Base-by-base conservation (phyloP, 1,140 invertebrate genomes). In the Portunus trituberculatus region DNA sequence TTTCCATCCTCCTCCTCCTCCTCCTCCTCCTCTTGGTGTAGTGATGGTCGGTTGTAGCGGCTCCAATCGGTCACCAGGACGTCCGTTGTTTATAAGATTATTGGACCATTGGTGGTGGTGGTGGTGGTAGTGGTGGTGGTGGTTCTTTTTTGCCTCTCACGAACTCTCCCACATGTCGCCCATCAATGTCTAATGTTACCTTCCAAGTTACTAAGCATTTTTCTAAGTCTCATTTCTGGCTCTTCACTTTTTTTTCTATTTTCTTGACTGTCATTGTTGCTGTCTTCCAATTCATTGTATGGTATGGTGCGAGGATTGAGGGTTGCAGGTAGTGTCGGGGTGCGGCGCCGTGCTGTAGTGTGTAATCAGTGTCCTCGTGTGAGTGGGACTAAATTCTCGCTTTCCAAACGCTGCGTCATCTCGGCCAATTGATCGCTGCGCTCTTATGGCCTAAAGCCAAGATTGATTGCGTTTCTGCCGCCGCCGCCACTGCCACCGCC, bases 391-490 rank as follows among this genome's bases (percentile, higher is more conserved):
- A 76, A 76, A 76, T 76, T n/a, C 67, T 76, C 67, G 67, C 67
- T 76, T 76, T 76, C 67, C 25, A 76, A 76, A 76, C 67, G 67
- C 67, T 76, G 67, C 67, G 67, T 76, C 67, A 76, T 76, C 67
- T 76, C 67, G 20, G n/a, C 67, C 67, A 76, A 76, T 76, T 76
- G 67, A 76, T 76, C 67, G 67, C 67, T 20, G 67, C 67, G 67
- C 67, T 76, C 67, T 76, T 76, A 76, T 76, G 67, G 67, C 67
- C 67, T 76, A 76, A 76, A 76, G 67, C 67, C 10, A n/a, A 76
- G 67, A 76, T 76, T 76, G 67, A n/a, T 76, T 76, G 67, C n/a
- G 67, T 76, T n/a, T 76, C 67, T n/a, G 67, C 67, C 67, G 67
- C 67, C 67, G 59, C 59, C 59, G 59, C 10, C 59, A 25, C 10